These are phyloP conservation scores for Drosophila pruinosa DNA, from an alignment of 1,140 invertebrate genomes.

Conservation along the genomic window DNA sequence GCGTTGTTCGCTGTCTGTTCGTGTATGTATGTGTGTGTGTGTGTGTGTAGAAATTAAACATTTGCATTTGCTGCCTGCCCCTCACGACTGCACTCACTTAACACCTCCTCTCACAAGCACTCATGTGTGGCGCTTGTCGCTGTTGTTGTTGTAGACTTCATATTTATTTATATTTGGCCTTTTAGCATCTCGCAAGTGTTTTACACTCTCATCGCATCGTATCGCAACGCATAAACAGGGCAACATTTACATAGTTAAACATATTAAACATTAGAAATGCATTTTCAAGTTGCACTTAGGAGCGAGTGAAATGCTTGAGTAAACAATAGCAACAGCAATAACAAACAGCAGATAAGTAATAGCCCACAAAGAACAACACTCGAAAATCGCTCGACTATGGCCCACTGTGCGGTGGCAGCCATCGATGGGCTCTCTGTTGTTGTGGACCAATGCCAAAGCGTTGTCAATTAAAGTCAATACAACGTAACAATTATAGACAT, in stretches of 20 bases:
- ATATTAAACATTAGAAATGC: constrained; percentile 67
- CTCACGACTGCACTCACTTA: constrained; percentile 45
- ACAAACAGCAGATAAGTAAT: constrained; percentile 33
- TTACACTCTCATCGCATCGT: constrained; percentile 48
- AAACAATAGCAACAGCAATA: constrained; percentile 55
- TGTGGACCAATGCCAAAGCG: constrained; percentile 48
- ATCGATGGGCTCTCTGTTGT: neutral
- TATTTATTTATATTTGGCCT: constrained; percentile 79
- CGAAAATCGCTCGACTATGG: neutral
- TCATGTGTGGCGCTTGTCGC: constrained; percentile 25
- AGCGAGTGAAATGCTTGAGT: constrained; percentile 72
- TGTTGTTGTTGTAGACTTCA: constrained; percentile 32
- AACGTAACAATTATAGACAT: constrained; percentile 33
- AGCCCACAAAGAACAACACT: neutral
- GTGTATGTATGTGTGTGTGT: constrained; percentile 4
- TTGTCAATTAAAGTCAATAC: constrained; percentile 78
- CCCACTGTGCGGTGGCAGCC: constrained; percentile 45
- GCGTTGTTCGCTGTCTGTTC: neutral
- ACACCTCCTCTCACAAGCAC: constrained; percentile 67
- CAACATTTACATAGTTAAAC: constrained; percentile 74
- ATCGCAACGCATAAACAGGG: constrained; percentile 56
- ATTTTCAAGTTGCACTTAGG: constrained; percentile 36
- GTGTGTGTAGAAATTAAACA: constrained; percentile 44
- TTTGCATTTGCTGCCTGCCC: constrained; percentile 36
- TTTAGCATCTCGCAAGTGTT: constrained; percentile 73